These are phyloP conservation scores for Zaprionus obscuricornis DNA, from an alignment of 2,888 invertebrate species.

Conservation along the genomic window DNA sequence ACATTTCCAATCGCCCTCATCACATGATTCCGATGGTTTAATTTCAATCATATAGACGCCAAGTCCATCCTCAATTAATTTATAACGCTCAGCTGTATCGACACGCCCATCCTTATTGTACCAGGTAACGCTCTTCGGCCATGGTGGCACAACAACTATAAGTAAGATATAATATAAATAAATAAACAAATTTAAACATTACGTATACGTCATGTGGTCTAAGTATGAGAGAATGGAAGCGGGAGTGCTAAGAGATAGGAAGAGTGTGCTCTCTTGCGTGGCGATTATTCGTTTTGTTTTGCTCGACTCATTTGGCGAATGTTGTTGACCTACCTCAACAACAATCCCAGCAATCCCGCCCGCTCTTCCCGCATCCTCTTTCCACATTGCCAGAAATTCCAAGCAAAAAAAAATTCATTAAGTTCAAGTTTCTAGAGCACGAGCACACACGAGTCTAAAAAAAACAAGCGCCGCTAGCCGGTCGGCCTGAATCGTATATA, in stretches of 20 bases:
- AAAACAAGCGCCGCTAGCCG: constrained; percentile 43
- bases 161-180: background rate
- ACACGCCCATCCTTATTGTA: constrained; percentile 92
- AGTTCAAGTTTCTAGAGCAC: constrained; percentile 81
- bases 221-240: background rate
- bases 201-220: constrained; percentile 22
- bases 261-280: background rate
- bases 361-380: no score
- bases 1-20: constrained; percentile 96
- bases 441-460: constrained; percentile 39
- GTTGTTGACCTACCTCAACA: constrained; percentile 81
- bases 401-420: constrained; percentile 62
- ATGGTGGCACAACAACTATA: constrained; percentile 91
- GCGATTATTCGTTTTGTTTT: constrained; percentile 71
- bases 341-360: no score
- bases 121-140: constrained; percentile 93
- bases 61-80: constrained; percentile 91
- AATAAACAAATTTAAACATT: constrained; percentile 9
- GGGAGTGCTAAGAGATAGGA: background rate
- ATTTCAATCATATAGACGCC: constrained; percentile 92
- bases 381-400: constrained; percentile 47
- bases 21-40: constrained; percentile 89
- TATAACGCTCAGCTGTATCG: constrained; percentile 88
- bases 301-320: constrained; percentile 56
- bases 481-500: constrained; percentile 39